Evolutionary conservation across 2,113 vertebrate species (phyloP).

Genomic region (Malurus cyaneus): DNA sequence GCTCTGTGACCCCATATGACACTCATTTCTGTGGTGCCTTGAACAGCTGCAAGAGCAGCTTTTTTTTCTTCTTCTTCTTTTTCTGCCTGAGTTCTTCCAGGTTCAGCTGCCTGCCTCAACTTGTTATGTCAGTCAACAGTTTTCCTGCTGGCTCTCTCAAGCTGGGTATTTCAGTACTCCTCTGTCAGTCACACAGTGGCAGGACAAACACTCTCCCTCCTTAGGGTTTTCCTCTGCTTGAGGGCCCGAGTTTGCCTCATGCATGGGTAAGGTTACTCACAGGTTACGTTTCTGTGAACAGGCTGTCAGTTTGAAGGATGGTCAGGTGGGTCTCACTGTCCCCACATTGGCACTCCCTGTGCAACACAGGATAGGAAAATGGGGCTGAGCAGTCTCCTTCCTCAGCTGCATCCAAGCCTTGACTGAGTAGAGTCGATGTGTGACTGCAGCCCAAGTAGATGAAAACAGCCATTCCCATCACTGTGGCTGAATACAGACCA

Average conservation of each 20-base stretch:
- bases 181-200: not conserved
- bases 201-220: not conserved
- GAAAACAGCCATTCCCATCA: not conserved
- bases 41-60: not conserved
- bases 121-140: not conserved
- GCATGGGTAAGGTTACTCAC: not conserved
- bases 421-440: not conserved
- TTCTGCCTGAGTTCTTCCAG: not conserved
- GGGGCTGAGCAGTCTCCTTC: not conserved
- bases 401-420: not conserved
- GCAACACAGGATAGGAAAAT: not conserved
- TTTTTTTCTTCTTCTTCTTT: not conserved
- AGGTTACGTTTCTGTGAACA: not conserved
- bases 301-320: not conserved
- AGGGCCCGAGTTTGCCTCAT: not conserved
- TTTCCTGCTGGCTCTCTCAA: not conserved
- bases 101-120: not conserved
- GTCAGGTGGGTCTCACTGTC: not conserved
- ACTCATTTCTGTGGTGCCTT: not conserved
- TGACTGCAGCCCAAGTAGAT: fast-evolving
- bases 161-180: not conserved
- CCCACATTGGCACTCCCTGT: too few relatives aligned
- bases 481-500: not conserved
- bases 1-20: not conserved
- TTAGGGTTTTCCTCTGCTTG: not conserved